Conservation (phyloP, 2,888 invertebrate species). For the Patella pellucida region DNA sequence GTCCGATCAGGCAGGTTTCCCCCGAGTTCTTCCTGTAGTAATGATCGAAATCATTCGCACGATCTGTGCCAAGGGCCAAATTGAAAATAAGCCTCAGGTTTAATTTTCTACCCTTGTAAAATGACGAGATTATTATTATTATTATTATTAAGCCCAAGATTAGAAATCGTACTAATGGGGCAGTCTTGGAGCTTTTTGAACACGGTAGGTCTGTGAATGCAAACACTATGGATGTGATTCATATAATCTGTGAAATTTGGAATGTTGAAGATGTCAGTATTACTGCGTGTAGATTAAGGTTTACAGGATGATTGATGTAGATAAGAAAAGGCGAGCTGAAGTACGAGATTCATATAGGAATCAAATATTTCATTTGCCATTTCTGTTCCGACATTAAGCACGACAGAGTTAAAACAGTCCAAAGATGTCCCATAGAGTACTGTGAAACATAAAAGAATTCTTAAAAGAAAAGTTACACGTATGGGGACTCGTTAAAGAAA, state of each 20-base stretch:
- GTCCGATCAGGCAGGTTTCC: too few relatives aligned
- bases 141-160: too few relatives aligned
- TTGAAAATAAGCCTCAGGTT: too few relatives aligned
- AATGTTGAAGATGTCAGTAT: not conserved
- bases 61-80: too few relatives aligned
- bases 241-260: not conserved
- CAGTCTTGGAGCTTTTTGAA: not conserved
- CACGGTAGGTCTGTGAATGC: not conserved
- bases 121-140: too few relatives aligned
- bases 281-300: not conserved
- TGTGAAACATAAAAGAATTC: too few relatives aligned
- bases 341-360: not conserved
- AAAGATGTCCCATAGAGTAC: not conserved
- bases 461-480: not conserved
- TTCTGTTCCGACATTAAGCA: not conserved
- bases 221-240: not conserved
- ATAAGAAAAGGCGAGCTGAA: not conserved
- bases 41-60: too few relatives aligned
- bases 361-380: not conserved
- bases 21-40: too few relatives aligned
- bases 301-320: not conserved
- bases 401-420: not conserved
- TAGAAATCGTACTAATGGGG: not conserved
- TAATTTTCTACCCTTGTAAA: too few relatives aligned
- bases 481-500: not conserved